Evolutionary conservation across 2,113 vertebrate genomes (phyloP).

Genomic region (Erythrocebus patas): DNA sequence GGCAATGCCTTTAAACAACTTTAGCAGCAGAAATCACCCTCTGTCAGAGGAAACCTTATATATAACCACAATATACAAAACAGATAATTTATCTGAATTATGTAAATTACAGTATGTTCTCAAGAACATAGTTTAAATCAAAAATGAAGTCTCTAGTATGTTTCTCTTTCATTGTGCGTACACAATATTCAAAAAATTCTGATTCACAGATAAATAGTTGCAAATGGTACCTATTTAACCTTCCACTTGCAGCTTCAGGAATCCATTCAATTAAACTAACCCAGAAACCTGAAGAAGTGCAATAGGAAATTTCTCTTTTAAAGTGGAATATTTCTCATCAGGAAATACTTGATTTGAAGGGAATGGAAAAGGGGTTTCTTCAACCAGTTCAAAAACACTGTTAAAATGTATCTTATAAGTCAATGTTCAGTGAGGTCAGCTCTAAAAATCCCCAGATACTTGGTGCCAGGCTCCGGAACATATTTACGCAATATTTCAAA

Average conservation of each 20-base stretch:
- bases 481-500: constrained; percentile 43
- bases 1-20: background rate
- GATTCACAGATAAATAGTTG: background rate
- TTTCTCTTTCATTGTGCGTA: background rate
- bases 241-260: constrained; percentile 16
- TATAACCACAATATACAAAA: background rate
- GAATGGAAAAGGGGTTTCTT: background rate
- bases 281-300: background rate
- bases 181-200: background rate
- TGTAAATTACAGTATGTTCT: background rate
- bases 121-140: background rate
- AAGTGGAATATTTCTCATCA: constrained; percentile 20
- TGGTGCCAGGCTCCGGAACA: constrained; percentile 12
- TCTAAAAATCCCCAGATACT: constrained; percentile 13
- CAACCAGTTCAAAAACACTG: background rate
- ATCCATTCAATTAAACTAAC: constrained; percentile 19
- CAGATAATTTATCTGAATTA: background rate
- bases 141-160: background rate
- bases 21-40: background rate
- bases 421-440: constrained; percentile 7
- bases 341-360: constrained; percentile 16
- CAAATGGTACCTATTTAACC: background rate
- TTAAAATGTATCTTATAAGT: constrained; percentile 12
- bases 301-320: background rate
- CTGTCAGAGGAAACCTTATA: background rate